Percentiles rank a stretch among this genome's conserved stretches.
These are phyloP conservation scores for Allophyes oxyacanthae DNA, from an alignment of 2,888 invertebrate genomes.

Conservation along the genomic window DNA sequence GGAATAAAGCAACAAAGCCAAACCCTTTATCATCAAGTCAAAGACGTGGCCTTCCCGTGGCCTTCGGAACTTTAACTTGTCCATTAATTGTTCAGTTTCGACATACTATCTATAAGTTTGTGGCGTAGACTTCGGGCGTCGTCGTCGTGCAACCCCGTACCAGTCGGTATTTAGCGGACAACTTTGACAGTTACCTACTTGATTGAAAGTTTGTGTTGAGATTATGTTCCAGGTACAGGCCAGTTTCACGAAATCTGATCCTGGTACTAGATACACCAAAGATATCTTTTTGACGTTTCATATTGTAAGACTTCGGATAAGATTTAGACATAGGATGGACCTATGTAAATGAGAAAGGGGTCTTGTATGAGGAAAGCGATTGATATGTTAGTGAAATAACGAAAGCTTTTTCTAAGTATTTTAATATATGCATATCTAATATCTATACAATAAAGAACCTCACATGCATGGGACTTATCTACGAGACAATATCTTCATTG, in stretches of 20 bases:
- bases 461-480: no score
- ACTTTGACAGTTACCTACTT: constrained; percentile 58
- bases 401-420: no score
- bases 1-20: constrained; percentile 23
- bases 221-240: constrained; percentile 4
- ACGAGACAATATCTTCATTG: no score
- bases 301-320: no score
- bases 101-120: constrained; percentile 24
- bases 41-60: constrained; percentile 12
- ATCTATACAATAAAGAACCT: no score
- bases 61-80: constrained; percentile 30
- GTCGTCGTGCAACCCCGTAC: constrained; percentile 51
- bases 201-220: constrained; percentile 33
- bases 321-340: no score
- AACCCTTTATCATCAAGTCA: constrained; percentile 19
- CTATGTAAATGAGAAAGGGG: no score
- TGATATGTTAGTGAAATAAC: no score
- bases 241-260: constrained; percentile 2
- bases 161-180: constrained; percentile 45
- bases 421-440: no score
- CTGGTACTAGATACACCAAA: no score
- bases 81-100: constrained; percentile 39
- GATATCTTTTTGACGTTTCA: no score
- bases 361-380: no score
- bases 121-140: constrained; percentile 19